Percentiles rank a stretch among this genome's conserved stretches.
Conservation (phyloP, 1,140 invertebrate genomes). For the Ephestia elutella region DNA sequence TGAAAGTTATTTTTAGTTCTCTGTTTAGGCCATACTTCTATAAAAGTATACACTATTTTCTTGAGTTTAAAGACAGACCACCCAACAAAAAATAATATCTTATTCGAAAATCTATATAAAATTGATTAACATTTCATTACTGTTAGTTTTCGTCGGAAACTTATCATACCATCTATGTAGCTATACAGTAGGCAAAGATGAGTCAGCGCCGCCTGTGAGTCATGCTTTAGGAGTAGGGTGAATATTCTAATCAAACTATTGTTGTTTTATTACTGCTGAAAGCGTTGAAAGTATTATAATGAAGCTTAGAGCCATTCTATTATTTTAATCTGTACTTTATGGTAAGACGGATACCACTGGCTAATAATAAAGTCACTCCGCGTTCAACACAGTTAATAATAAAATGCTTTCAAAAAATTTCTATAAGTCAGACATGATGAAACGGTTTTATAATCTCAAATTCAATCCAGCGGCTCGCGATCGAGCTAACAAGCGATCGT, state of each 20-base stretch:
- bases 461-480: not conserved
- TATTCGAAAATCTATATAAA: too few species aligned
- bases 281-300: too few species aligned
- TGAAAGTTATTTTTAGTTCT: too few species aligned
- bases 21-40: too few species aligned
- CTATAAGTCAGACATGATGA: conserved; percentile 8
- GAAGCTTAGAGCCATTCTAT: not conserved
- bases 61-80: too few species aligned
- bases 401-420: conserved; percentile 14
- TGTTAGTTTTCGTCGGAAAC: too few species aligned
- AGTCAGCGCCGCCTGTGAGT: conserved; percentile 16
- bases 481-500: conserved; percentile 12
- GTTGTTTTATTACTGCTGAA: not conserved
- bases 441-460: conserved; percentile 9
- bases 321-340: not conserved
- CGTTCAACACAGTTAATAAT: not conserved
- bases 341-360: not conserved
- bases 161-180: too few species aligned
- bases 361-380: not conserved
- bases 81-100: too few species aligned
- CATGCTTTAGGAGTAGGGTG: not conserved
- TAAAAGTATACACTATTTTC: too few species aligned
- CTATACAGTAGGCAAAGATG: too few species aligned
- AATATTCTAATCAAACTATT: conserved; percentile 4
- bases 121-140: too few species aligned